Base-by-base conservation (phyloP, 2,888 invertebrate genomes). In the Cerastoderma edule region DNA sequence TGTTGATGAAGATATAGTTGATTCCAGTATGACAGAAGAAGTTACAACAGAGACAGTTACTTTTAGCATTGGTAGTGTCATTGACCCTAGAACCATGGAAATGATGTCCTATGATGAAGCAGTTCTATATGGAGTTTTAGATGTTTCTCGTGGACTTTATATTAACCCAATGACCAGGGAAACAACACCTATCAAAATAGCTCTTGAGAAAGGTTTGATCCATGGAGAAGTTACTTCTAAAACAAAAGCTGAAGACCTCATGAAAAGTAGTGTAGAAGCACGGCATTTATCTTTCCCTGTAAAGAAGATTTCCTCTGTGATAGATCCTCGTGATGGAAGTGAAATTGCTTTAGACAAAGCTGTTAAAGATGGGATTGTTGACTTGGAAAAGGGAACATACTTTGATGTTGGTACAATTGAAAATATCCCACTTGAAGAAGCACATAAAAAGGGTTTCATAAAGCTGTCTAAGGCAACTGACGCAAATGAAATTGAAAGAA, bases 91-190 rank as follows among this genome's bases (percentile, higher is more conserved):
- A 95, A 94, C 94, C 39, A 92, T 93, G 77, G 92, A 92, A 83
- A 95, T 96, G 93, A 94, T 98, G 56, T 97, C 97, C 16, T 94
- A 98, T 86, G 93, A 98, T 83, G 97, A 98, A 94, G 98, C 98
- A 50, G 98, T 99, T 87, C 96, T 97, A 91, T 95, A 96, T 89
- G 97, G 98, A 92, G 95, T 98, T 67, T 96, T 95, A 91, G 98
- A 98, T 89, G 96, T 98, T 3, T 97, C 83, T 32, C 85, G 84
- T 48, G 91, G 92, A 19, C 78, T 88, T 4, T 92, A 92, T 69
- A 79, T 85, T 33, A 96, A 98, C 93, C 97, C 97, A 56, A 95
- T 95, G 88, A 91, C 96, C 27, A 97, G 97, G 0, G 95, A 96
- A 80, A 95, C 95, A 87, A 94, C 97, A 65, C 96, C 96, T 24